phyloP scores from a whole-genome alignment of 2,113 vertebrate species.

The Heterotilapia buettikoferi region DNA sequence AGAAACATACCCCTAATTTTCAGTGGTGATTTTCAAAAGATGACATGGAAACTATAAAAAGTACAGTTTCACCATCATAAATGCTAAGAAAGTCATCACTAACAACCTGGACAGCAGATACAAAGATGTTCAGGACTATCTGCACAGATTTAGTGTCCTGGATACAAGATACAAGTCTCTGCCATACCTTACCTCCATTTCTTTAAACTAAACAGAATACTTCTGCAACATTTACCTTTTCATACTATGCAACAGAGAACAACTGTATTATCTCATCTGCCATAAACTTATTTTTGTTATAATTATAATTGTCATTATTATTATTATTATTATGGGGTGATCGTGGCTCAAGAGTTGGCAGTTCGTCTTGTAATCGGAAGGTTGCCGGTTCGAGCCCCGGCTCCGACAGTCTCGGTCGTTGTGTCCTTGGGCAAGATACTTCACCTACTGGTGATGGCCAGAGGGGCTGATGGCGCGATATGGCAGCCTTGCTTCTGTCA shows the following conservation, averaged over 20 bases:
- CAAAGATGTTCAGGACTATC: neutral
- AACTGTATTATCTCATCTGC: fast-evolving
- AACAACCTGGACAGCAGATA: neutral
- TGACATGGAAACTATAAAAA: neutral
- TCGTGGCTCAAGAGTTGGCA: too few species aligned
- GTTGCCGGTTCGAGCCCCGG: too few species aligned
- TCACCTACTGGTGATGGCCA: too few species aligned
- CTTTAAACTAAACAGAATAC: neutral
- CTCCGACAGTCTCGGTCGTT: too few species aligned
- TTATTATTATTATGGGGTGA: too few species aligned
- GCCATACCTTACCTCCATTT: fast-evolving
- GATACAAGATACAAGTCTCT: neutral
- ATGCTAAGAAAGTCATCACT: fast-evolving
- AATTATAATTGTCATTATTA: too few species aligned
- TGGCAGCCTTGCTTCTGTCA: too few species aligned
- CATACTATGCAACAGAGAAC: neutral
- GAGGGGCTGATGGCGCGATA: too few species aligned
- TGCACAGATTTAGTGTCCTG: neutral
- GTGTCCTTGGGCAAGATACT: too few species aligned
- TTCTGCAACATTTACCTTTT: neutral
- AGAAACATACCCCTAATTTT: neutral
- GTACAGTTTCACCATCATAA: neutral
- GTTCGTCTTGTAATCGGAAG: too few species aligned
- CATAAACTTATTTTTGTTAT: fast-evolving
- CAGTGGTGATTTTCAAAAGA: neutral